Percentiles rank a stretch among this genome's conserved stretches.
Conservation (phyloP, 2,888 invertebrate genomes). For the Cheilosia variabilis region DNA sequence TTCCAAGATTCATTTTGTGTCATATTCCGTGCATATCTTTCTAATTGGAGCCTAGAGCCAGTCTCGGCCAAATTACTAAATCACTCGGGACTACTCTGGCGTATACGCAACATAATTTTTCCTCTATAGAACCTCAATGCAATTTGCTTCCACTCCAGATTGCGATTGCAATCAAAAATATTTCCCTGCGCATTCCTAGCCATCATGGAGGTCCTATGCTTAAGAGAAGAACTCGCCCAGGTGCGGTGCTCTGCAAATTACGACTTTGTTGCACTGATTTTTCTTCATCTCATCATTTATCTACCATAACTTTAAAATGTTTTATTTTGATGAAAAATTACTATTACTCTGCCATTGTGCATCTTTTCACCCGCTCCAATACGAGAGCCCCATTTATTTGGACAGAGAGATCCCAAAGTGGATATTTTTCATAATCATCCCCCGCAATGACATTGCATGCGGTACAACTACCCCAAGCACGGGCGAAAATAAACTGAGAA, state of each 20-base stretch:
- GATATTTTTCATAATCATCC: slow-evolving; percentile 75
- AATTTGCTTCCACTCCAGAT: no score
- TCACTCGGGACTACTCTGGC: no score
- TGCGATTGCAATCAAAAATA: no score
- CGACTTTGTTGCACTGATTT: slow-evolving; percentile 14
- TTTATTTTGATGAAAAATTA: slow-evolving; percentile 54
- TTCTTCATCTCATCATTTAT: slow-evolving; percentile 2
- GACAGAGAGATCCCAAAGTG: slow-evolving; percentile 69
- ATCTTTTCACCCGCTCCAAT: slow-evolving; percentile 31
- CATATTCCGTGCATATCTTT: no score
- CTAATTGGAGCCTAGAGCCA: no score
- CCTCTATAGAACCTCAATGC: no score
- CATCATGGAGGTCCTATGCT: no score
- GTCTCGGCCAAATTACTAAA: no score
- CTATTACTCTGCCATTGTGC: slow-evolving; percentile 50
- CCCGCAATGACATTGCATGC: slow-evolving; percentile 66
- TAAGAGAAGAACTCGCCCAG: not conserved
- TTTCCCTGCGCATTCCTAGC: no score
- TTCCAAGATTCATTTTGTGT: no score
- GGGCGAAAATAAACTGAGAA: slow-evolving; percentile 65
- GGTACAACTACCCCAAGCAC: slow-evolving; percentile 57
- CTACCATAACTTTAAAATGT: slow-evolving; percentile 48
- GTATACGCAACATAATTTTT: no score
- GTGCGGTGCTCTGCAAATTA: no score
- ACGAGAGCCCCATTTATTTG: slow-evolving; percentile 20